These are phyloP conservation scores for Silvanus unidentatus DNA, from an alignment of 2,888 invertebrate species.

Conservation along the genomic window DNA sequence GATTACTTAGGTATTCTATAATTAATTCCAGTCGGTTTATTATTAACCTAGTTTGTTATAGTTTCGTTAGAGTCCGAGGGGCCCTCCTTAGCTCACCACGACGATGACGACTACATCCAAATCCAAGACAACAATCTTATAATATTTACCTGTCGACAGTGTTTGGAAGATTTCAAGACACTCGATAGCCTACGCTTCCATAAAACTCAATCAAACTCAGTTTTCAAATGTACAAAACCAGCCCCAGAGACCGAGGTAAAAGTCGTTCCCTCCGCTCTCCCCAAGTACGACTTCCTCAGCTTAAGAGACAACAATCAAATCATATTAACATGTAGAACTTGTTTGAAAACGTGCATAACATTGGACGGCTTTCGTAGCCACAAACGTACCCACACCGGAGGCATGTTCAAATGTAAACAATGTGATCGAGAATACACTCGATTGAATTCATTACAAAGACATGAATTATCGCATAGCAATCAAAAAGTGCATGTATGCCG, in stretches of 20 bases:
- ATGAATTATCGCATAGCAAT: constrained; percentile 39
- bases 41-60: too few species aligned
- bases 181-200: constrained; percentile 31
- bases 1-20: constrained; percentile 28
- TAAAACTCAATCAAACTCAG: not conserved
- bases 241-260: not conserved
- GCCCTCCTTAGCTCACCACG: too few species aligned
- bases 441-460: constrained; percentile 41
- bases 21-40: too few species aligned
- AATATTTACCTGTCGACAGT: constrained; percentile 40
- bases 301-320: constrained; percentile 42
- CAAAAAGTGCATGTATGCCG: constrained; percentile 44
- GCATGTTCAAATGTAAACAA: constrained; percentile 41
- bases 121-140: constrained; percentile 42
- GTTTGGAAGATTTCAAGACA: constrained; percentile 41
- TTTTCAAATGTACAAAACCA: not conserved
- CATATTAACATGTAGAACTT: constrained; percentile 40
- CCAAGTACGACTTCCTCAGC: constrained; percentile 36
- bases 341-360: constrained; percentile 41
- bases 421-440: constrained; percentile 43
- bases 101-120: constrained; percentile 36
- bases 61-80: too few species aligned
- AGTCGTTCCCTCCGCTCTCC: not conserved
- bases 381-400: constrained; percentile 40
- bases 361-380: constrained; percentile 40